phyloP scores from a whole-genome alignment of 2,797 vertebrate genomes.

The Typhlichthys subterraneus region DNA sequence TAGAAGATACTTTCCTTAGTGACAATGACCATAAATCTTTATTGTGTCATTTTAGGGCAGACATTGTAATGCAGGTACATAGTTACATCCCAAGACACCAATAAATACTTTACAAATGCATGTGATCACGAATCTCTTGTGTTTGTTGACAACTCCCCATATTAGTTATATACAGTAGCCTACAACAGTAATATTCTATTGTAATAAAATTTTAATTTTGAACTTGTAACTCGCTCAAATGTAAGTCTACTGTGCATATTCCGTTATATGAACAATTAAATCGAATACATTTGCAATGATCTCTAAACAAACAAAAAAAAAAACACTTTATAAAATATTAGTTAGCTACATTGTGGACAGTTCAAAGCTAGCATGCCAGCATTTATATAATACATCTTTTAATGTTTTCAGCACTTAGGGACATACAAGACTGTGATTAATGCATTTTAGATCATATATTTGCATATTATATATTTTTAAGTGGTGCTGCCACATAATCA shows the following conservation, averaged over 20 bases:
- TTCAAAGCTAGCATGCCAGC: too few relatives aligned
- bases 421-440: too few relatives aligned
- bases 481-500: neutral
- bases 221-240: neutral
- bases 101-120: neutral
- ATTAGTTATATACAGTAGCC: too few relatives aligned
- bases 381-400: too few relatives aligned
- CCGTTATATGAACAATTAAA: conserved; percentile 5
- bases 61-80: neutral
- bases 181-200: neutral
- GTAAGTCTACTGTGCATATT: neutral
- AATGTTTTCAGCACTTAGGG: too few relatives aligned
- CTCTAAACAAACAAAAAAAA: neutral
- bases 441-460: neutral
- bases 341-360: too few relatives aligned
- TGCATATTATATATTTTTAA: neutral
- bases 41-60: conserved; percentile 12
- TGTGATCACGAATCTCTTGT: too few relatives aligned
- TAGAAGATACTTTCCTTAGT: neutral
- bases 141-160: too few relatives aligned
- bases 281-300: neutral
- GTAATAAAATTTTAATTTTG: neutral
- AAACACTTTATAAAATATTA: too few relatives aligned
- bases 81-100: conserved; percentile 5
- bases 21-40: conserved; percentile 3